Percentiles rank a stretch among this genome's conserved stretches.
These are phyloP conservation scores for Excalfactoria chinensis DNA, from an alignment of 2,113 vertebrate species.

Conservation along the genomic window DNA sequence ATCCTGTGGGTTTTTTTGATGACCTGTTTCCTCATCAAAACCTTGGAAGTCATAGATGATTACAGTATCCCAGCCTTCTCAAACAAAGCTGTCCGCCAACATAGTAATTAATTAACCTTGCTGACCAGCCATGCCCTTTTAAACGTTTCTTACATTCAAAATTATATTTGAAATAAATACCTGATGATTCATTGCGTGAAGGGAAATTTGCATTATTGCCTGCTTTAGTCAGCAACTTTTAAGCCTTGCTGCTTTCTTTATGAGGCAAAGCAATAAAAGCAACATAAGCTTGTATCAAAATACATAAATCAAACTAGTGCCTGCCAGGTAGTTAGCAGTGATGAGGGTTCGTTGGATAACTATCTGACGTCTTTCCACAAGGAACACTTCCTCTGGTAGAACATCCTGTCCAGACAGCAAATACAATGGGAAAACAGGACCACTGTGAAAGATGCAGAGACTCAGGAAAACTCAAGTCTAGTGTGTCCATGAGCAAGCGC, in stretches of 20 bases:
- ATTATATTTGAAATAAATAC: not conserved
- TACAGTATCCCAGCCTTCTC: not conserved
- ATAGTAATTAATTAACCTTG: constrained; percentile 59
- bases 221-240: constrained; percentile 28
- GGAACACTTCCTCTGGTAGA: constrained; percentile 59
- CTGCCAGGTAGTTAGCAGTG: constrained; percentile 17
- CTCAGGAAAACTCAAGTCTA: constrained; percentile 44
- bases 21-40: constrained; percentile 38
- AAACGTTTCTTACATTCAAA: constrained; percentile 23
- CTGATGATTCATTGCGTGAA: not conserved
- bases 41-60: constrained; percentile 42
- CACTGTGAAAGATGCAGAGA: constrained; percentile 40
- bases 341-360: constrained; percentile 41
- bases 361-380: constrained; percentile 66
- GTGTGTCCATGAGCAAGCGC: constrained; percentile 31
- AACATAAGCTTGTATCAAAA: not conserved
- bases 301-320: constrained; percentile 5
- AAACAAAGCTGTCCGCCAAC: constrained; percentile 33
- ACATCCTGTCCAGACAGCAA: constrained; percentile 74
- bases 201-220: constrained; percentile 26
- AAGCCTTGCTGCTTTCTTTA: not conserved
- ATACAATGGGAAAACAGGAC: constrained; percentile 60
- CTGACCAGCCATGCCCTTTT: constrained; percentile 43
- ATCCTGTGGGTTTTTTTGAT: constrained; percentile 25
- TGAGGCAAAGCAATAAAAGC: not conserved